Evolutionary conservation across 1,140 invertebrate species (phyloP).

Genomic region (Saxidomus purpurata): DNA sequence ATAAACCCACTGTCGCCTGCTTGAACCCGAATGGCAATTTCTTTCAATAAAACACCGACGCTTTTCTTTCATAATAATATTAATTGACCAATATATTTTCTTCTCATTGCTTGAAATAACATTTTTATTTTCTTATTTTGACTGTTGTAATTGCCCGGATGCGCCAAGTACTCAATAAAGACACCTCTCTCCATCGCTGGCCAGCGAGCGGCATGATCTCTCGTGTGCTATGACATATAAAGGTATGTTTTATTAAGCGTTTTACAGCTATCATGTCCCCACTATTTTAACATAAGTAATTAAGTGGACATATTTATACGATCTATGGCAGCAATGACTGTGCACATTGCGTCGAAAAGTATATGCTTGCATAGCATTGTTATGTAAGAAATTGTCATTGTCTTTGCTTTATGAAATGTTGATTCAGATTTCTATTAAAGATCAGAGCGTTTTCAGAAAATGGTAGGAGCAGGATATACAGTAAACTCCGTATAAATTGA

Average conservation of each 20-base stretch:
- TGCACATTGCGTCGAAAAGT: too few species aligned
- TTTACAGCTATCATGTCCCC: neutral
- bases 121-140: slow-evolving; percentile 26
- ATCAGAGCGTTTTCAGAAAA: too few species aligned
- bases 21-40: slow-evolving; percentile 1
- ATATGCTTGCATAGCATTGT: too few species aligned
- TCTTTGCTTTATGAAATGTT: too few species aligned
- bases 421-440: too few species aligned
- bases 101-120: slow-evolving; percentile 30
- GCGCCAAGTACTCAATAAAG: neutral
- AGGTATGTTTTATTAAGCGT: slow-evolving; percentile 24
- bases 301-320: slow-evolving; percentile 27
- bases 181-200: neutral
- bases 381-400: too few species aligned
- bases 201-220: neutral
- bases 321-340: neutral
- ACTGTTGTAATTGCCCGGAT: neutral
- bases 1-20: slow-evolving; percentile 12
- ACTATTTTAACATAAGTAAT: neutral
- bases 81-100: slow-evolving; percentile 33
- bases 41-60: slow-evolving; percentile 26
- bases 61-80: slow-evolving; percentile 26
- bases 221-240: slow-evolving; percentile 20
- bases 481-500: too few species aligned
- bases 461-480: too few species aligned